Conservation (phyloP, 2,113 vertebrate species). For the Hypomesus transpacificus region DNA sequence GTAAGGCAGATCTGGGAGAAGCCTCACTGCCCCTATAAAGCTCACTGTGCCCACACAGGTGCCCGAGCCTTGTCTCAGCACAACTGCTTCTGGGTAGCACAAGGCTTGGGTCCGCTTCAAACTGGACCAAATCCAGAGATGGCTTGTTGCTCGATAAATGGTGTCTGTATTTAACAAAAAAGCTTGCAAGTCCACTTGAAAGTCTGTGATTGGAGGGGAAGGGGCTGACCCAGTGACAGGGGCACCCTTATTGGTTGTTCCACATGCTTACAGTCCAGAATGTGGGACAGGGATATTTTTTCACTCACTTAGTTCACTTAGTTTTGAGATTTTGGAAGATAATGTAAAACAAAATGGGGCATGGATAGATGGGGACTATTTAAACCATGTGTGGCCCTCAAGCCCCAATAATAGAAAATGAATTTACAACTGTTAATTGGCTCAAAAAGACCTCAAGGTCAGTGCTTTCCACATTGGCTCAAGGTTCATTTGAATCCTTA, state of each 20-base stretch:
- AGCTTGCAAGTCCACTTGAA: background rate
- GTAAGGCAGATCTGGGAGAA: background rate
- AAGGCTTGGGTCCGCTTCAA: background rate
- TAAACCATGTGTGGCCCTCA: no score
- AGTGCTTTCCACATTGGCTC: no score
- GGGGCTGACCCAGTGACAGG: background rate
- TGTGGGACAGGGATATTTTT: background rate
- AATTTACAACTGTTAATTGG: no score
- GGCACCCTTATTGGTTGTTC: background rate
- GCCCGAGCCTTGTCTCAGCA: conserved; percentile 6
- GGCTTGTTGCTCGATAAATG: background rate
- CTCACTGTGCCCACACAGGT: background rate
- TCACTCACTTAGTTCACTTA: background rate
- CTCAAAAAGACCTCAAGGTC: no score
- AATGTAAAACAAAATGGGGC: no score
- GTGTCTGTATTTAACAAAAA: conserved; percentile 15
- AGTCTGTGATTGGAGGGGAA: no score
- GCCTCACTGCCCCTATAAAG: background rate
- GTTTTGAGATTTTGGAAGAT: no score
- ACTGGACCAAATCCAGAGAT: conserved; percentile 17
- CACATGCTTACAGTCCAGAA: background rate
- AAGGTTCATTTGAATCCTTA: no score
- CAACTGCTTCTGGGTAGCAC: conserved; percentile 2
- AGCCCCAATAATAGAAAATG: no score
- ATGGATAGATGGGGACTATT: no score